A percentile compares a stretch with the other conserved stretches of the same genome.
These are phyloP conservation scores for Protomyctophum bolini DNA, from an alignment of 2,113 vertebrate genomes.

Conservation along the genomic window DNA sequence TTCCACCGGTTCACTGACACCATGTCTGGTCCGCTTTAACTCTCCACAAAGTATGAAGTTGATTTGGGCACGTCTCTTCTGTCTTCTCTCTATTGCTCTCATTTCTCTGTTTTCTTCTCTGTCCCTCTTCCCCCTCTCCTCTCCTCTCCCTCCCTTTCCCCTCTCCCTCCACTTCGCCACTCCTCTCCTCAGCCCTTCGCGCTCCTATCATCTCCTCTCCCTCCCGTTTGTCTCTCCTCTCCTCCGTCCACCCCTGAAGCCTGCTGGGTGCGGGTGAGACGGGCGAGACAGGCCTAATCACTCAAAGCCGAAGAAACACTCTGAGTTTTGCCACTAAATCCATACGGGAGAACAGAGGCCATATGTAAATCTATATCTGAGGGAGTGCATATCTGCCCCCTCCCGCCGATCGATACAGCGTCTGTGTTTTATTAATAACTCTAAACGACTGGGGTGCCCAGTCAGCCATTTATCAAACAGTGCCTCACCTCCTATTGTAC, in stretches of 20 bases:
- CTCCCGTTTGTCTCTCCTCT: neutral
- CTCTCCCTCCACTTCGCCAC: neutral
- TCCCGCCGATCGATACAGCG: slow-evolving; percentile 61
- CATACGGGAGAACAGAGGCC: slow-evolving; percentile 54
- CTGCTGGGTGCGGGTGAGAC: neutral
- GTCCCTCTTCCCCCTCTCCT: neutral
- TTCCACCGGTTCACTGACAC: slow-evolving; percentile 53
- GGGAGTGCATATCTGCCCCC: slow-evolving; percentile 55
- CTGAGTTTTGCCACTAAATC: slow-evolving; percentile 63
- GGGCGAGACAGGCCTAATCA: slow-evolving; percentile 52
- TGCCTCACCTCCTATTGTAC: slow-evolving; percentile 33
- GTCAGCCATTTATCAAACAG: slow-evolving; percentile 64
- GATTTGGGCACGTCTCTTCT: slow-evolving; percentile 44
- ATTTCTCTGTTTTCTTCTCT: neutral
- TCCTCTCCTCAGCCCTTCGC: neutral
- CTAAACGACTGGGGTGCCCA: slow-evolving; percentile 53
- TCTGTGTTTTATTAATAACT: slow-evolving; percentile 77
- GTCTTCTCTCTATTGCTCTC: slow-evolving; percentile 4
- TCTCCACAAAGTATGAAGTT: slow-evolving; percentile 7
- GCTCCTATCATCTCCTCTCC: neutral
- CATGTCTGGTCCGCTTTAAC: slow-evolving; percentile 61
- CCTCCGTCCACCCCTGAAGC: neutral
- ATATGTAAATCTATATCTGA: slow-evolving; percentile 72
- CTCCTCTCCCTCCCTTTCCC: neutral
- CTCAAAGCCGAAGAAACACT: slow-evolving; percentile 57